A percentile compares a stretch with the other conserved stretches of the same genome.
These are phyloP conservation scores for Archegozetes longisetosus DNA, from an alignment of 1,140 invertebrate genomes.

Conservation along the genomic window DNA sequence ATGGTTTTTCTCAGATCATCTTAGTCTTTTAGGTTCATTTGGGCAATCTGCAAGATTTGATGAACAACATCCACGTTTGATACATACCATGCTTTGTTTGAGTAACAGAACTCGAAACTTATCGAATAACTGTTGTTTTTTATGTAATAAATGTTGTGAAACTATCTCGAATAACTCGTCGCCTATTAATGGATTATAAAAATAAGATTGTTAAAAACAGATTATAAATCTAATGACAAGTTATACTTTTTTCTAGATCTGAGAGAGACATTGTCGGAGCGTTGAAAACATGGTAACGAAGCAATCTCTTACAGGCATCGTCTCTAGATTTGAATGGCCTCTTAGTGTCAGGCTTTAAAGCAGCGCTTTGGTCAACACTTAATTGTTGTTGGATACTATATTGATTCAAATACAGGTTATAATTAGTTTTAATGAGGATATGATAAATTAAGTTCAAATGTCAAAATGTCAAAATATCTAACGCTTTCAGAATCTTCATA, in stretches of 20 bases:
- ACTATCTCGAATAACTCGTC: constrained; percentile 58
- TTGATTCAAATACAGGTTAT: constrained; percentile 15
- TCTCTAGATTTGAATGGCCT: constrained; percentile 50
- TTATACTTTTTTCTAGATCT: constrained; percentile 41
- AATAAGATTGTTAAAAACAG: not conserved
- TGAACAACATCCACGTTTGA: too few species aligned
- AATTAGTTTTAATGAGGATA: not conserved
- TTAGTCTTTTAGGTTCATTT: too few species aligned
- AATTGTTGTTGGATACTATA: constrained; percentile 52
- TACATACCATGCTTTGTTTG: constrained; percentile 62
- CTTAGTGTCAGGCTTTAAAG: constrained; percentile 54
- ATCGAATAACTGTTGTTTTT: constrained; percentile 52
- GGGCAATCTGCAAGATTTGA: too few species aligned
- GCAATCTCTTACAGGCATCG: constrained; percentile 59
- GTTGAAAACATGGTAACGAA: constrained; percentile 64
- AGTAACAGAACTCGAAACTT: constrained; percentile 61
- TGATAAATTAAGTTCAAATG: too few species aligned
- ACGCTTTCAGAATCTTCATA: constrained; percentile 11
- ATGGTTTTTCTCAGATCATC: too few species aligned
- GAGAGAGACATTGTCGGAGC: constrained; percentile 45
- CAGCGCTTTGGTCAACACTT: constrained; percentile 57
- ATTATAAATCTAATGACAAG: not conserved
- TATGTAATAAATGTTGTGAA: constrained; percentile 50
- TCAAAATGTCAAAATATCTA: too few species aligned
- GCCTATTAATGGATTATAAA: constrained; percentile 30